Evolutionary conservation across 2,888 invertebrate species (phyloP).

Genomic region (Lochmaea crataegi): DNA sequence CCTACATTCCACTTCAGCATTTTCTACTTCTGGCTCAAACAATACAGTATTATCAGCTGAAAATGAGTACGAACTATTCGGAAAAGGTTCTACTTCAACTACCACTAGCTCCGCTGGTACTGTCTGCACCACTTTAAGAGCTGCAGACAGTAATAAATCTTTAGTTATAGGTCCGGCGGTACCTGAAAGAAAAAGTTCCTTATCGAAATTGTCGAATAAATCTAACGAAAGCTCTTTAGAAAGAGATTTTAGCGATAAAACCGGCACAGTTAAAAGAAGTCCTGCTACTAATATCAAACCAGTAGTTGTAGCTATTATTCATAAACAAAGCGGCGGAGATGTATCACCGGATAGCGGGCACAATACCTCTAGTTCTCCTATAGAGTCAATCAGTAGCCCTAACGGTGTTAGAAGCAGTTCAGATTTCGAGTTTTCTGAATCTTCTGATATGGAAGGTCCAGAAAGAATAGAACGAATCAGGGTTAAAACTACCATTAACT

Average conservation of each 20-base stretch:
- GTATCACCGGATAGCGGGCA: conserved; percentile 84
- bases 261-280: conserved; percentile 64
- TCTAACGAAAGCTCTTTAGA: conserved; percentile 67
- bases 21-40: conserved; percentile 75
- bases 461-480: conserved; percentile 88
- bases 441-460: conserved; percentile 88
- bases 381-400: conserved; percentile 79
- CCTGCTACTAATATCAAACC: conserved; percentile 66
- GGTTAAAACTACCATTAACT: conserved; percentile 87
- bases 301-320: conserved; percentile 71
- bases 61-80: conserved; percentile 91
- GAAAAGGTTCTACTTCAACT: conserved; percentile 91
- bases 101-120: conserved; percentile 92
- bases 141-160: conserved; percentile 74
- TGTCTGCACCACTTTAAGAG: conserved; percentile 85
- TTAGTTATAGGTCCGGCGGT: conserved; percentile 78
- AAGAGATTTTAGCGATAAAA: conserved; percentile 61
- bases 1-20: conserved; percentile 76
- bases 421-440: conserved; percentile 87
- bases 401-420: conserved; percentile 77
- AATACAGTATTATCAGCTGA: conserved; percentile 80
- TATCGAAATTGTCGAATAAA: conserved; percentile 69
- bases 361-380: conserved; percentile 84
- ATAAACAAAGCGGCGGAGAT: conserved; percentile 71
- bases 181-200: conserved; percentile 84